phyloP scores from a whole-genome alignment of 2,113 vertebrate genomes.

The Pavo muticus region DNA sequence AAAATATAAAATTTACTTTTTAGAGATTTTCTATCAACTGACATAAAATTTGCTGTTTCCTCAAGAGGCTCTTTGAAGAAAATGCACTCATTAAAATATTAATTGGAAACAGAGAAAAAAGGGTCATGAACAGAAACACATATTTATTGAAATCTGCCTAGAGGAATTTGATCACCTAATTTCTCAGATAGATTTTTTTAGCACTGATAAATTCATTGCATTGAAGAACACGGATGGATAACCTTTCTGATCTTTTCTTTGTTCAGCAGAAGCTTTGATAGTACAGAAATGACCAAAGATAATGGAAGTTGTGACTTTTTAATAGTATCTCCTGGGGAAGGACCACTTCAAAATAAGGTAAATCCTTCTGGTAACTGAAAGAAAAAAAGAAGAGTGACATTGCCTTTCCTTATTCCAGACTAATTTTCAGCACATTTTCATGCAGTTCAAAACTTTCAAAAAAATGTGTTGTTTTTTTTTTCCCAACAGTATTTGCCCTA shows the following conservation, averaged over 20 bases:
- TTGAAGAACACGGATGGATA: background rate
- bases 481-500: background rate
- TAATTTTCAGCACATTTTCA: background rate
- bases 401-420: background rate
- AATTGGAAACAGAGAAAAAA: background rate
- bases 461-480: background rate
- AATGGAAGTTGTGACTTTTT: background rate
- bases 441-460: background rate
- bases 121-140: background rate
- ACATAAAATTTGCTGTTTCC: background rate
- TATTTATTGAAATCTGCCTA: background rate
- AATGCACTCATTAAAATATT: slow-evolving; percentile 30
- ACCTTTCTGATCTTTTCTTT: background rate
- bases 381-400: background rate
- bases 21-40: background rate
- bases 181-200: background rate
- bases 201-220: background rate
- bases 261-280: background rate
- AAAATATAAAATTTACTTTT: background rate
- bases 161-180: background rate
- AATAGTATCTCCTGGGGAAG: background rate
- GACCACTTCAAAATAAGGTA: background rate
- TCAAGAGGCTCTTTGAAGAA: background rate
- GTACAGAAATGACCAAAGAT: background rate
- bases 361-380: background rate